These are phyloP conservation scores for Eurytemora carolleeae DNA, from an alignment of 1,140 invertebrate species.

Conservation along the genomic window DNA sequence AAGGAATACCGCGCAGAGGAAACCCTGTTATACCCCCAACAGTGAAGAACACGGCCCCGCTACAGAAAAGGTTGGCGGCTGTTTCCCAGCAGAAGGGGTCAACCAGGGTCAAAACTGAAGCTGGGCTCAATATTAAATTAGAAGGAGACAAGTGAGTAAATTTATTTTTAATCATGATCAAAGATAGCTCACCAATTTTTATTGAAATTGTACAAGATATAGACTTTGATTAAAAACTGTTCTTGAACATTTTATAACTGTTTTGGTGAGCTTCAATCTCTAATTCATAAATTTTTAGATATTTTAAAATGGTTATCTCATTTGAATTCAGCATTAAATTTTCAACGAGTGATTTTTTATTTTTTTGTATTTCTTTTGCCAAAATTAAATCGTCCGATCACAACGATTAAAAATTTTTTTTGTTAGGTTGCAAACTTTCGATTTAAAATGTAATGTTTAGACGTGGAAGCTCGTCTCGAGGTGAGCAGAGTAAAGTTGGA, in stretches of 20 bases:
- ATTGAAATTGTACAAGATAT: not conserved
- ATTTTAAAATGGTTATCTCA: not conserved
- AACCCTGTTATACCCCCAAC: conserved; percentile 14
- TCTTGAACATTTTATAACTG: not conserved
- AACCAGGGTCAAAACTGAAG: not conserved
- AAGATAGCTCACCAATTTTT: not conserved
- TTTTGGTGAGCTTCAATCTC: not conserved
- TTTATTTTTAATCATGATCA: not conserved
- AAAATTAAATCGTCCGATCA: not conserved
- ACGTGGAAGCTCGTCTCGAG: not conserved
- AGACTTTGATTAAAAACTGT: not conserved
- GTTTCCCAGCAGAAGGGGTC: conserved; percentile 14
- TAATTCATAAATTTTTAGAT: not conserved
- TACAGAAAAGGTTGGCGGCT: conserved; percentile 21
- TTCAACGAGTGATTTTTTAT: not conserved
- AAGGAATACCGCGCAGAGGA: conserved; percentile 4
- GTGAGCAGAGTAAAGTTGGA: not conserved
- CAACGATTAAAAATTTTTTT: not conserved
- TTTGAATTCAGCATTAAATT: not conserved
- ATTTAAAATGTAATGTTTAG: not conserved
- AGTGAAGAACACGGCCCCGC: conserved; percentile 6
- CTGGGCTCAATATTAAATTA: not conserved
- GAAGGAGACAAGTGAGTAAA: not conserved
- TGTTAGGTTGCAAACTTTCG: not conserved
- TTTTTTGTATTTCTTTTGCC: not conserved